These are phyloP conservation scores for Spodoptera litura DNA, from an alignment of 1,140 invertebrate species.

Conservation along the genomic window DNA sequence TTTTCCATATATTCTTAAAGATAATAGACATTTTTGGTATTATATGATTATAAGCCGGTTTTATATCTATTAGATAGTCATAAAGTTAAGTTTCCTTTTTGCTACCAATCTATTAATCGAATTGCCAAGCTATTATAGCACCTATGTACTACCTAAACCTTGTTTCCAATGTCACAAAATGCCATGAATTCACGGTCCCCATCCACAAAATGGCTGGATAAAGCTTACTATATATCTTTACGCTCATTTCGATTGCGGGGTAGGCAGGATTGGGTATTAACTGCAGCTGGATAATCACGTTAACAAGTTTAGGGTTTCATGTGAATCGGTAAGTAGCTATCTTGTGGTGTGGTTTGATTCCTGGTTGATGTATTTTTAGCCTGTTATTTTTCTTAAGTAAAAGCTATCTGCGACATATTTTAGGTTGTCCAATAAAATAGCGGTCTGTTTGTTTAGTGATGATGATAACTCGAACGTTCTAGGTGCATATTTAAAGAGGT, in stretches of 20 bases:
- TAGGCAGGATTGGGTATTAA: conserved; percentile 10
- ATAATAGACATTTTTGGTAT: too few species aligned
- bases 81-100: too few species aligned
- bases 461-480: too few species aligned
- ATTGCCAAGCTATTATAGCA: neutral
- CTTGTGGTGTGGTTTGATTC: conserved; percentile 1
- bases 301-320: neutral
- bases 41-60: too few species aligned
- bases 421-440: too few species aligned
- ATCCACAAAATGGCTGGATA: conserved; percentile 13
- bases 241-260: conserved; percentile 28
- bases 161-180: neutral
- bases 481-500: too few species aligned
- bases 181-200: conserved; percentile 1
- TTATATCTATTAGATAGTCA: too few species aligned
- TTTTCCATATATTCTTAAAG: too few species aligned
- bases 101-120: too few species aligned
- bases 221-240: conserved; percentile 35
- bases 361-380: neutral
- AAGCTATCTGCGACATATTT: too few species aligned
- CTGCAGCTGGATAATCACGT: conserved; percentile 6
- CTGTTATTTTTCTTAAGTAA: too few species aligned
- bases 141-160: neutral
- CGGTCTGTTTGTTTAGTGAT: too few species aligned
- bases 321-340: neutral